phyloP scores from a whole-genome alignment of 2,797 vertebrate species.

The Toxotes lorentzi region DNA sequence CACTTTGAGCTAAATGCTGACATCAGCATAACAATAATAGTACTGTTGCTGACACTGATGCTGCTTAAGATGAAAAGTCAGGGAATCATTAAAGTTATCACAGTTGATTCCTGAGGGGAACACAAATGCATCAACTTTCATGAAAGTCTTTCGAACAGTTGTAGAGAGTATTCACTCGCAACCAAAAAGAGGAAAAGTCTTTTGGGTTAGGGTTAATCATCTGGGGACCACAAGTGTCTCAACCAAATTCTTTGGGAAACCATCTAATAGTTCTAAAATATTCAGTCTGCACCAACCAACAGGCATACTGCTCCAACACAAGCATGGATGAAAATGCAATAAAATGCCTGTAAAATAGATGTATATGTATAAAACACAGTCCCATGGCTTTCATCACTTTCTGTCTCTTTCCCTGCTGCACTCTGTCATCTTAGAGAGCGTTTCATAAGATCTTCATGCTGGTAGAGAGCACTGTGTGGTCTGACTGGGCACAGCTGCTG shows the following conservation, averaged over 20 bases:
- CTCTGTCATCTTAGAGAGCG: conserved; percentile 40
- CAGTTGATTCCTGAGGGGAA: neutral
- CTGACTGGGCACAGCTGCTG: conserved; percentile 77
- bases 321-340: neutral
- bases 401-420: conserved; percentile 38
- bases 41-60: neutral
- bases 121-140: neutral
- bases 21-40: neutral
- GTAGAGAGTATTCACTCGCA: neutral
- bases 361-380: conserved; percentile 18
- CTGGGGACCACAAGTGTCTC: neutral
- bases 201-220: neutral
- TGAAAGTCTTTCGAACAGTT: neutral
- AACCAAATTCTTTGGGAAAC: neutral
- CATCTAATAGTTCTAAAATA: neutral
- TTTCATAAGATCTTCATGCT: conserved; percentile 34
- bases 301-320: neutral
- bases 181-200: neutral
- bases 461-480: conserved; percentile 58
- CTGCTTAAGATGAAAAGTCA: neutral
- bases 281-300: neutral
- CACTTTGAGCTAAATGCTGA: neutral
- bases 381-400: conserved; percentile 51
- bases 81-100: neutral
- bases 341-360: neutral